Evolutionary conservation across 2,797 vertebrate genomes (phyloP).

Genomic region (Brotula barbata): DNA sequence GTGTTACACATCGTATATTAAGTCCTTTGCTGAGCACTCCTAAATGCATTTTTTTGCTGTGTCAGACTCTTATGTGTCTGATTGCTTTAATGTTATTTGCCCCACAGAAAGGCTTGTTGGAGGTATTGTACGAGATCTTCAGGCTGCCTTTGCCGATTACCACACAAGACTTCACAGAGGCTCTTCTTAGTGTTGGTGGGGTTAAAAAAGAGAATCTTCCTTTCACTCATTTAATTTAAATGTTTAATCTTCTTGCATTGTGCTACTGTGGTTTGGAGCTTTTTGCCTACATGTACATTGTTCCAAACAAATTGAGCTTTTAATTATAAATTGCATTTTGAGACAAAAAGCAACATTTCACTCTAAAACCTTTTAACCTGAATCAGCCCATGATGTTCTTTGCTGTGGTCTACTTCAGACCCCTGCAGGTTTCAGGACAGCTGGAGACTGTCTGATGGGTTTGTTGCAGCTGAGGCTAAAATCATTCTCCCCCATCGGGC

Average conservation of each 20-base stretch:
- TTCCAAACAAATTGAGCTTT: neutral
- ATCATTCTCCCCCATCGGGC: conserved; percentile 94
- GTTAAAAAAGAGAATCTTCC: neutral
- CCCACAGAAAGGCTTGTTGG: conserved; percentile 89
- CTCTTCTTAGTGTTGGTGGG: conserved; percentile 94
- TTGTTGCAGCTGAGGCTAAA: conserved; percentile 97
- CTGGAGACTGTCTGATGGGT: conserved; percentile 97
- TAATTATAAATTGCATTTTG: neutral
- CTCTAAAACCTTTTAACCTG: neutral
- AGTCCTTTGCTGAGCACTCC: neutral
- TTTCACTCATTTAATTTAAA: neutral
- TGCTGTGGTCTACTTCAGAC: conserved; percentile 75
- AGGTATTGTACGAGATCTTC: conserved; percentile 98
- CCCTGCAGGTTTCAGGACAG: conserved; percentile 94
- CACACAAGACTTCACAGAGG: conserved; percentile 94
- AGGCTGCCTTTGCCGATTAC: conserved; percentile 91
- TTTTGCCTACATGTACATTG: neutral
- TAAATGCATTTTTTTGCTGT: neutral
- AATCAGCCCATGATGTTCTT: conserved; percentile 3
- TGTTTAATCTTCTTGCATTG: neutral
- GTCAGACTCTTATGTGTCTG: conserved; percentile 23
- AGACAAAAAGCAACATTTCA: neutral
- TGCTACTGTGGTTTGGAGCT: neutral
- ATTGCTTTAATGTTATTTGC: conserved; percentile 31
- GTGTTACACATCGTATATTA: conserved; percentile 1